phyloP scores from a whole-genome alignment of 2,797 vertebrate species.

The Holocentrus rufus region DNA sequence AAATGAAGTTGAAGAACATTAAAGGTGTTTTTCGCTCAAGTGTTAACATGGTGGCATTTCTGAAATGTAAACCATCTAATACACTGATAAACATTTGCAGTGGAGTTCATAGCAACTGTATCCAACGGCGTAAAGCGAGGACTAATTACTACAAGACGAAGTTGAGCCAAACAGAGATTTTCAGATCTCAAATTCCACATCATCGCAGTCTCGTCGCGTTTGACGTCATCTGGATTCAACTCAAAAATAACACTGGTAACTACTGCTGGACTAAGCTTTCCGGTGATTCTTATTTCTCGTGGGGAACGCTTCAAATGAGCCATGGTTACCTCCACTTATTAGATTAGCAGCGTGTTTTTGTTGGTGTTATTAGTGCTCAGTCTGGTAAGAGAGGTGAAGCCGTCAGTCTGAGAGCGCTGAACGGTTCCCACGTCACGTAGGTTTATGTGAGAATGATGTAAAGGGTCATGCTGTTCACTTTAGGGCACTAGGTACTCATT shows the following conservation, averaged over 20 bases:
- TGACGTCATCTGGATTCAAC: constrained; percentile 15
- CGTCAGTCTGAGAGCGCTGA: constrained; percentile 6
- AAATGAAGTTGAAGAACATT: constrained; percentile 42
- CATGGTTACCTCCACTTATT: constrained; percentile 29
- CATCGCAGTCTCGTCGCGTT: not conserved
- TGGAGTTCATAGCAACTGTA: constrained; percentile 31
- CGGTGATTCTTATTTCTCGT: constrained; percentile 14
- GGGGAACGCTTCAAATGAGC: constrained; percentile 20
- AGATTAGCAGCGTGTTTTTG: constrained; percentile 44
- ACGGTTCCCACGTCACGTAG: constrained; percentile 40
- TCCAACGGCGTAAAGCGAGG: not conserved
- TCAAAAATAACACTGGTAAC: constrained; percentile 14
- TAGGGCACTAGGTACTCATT: too few relatives aligned
- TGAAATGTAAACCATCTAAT: constrained; percentile 63
- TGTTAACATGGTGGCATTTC: constrained; percentile 45
- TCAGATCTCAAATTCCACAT: not conserved
- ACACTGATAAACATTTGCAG: constrained; percentile 50
- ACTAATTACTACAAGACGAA: constrained; percentile 28
- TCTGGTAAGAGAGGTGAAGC: constrained; percentile 28
- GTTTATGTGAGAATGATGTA: constrained; percentile 29
- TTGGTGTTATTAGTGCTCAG: constrained; percentile 28
- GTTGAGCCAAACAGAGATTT: not conserved
- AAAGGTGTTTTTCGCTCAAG: constrained; percentile 39
- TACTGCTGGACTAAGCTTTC: constrained; percentile 17
- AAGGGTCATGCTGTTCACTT: constrained; percentile 4